These are phyloP conservation scores for Scarus forsteni DNA, from an alignment of 2,797 vertebrate species.

Conservation along the genomic window DNA sequence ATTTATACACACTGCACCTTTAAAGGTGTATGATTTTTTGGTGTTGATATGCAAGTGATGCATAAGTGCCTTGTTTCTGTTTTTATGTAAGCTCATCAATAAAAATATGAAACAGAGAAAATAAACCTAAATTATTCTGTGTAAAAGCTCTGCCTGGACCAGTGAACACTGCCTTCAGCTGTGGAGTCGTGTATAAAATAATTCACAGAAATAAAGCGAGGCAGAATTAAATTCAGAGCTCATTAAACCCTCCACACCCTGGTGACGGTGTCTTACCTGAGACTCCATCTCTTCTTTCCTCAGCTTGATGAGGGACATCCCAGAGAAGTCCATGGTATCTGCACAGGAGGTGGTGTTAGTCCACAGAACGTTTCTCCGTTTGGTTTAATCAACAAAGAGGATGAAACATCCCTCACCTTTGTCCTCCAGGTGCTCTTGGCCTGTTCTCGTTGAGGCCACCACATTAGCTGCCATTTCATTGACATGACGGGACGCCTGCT, in stretches of 20 bases:
- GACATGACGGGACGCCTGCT: conserved; percentile 92
- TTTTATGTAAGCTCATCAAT: too few relatives aligned
- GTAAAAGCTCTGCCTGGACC: too few relatives aligned
- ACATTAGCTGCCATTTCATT: conserved; percentile 95
- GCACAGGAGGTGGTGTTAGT: conserved; percentile 15
- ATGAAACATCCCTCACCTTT: conserved; percentile 79
- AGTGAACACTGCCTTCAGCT: too few relatives aligned
- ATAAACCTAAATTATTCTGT: too few relatives aligned
- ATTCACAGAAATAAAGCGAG: too few relatives aligned
- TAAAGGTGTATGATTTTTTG: too few relatives aligned
- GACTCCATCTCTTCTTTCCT: conserved; percentile 97
- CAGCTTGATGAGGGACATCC: conserved; percentile 95
- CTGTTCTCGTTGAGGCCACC: conserved; percentile 93
- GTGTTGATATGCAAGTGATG: too few relatives aligned
- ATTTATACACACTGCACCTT: too few relatives aligned
- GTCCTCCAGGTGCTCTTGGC: conserved; percentile 93
- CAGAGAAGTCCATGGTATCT: conserved; percentile 98
- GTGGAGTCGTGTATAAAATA: too few relatives aligned
- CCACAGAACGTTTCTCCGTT: conserved; percentile 7
- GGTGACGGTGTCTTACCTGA: conserved; percentile 82
- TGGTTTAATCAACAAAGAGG: neutral
- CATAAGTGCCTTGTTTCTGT: too few relatives aligned
- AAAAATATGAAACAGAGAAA: too few relatives aligned
- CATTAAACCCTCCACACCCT: neutral
- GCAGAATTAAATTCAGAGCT: too few relatives aligned